phyloP scores from a whole-genome alignment of 2,888 invertebrate species.

The Thelaira solivaga region DNA sequence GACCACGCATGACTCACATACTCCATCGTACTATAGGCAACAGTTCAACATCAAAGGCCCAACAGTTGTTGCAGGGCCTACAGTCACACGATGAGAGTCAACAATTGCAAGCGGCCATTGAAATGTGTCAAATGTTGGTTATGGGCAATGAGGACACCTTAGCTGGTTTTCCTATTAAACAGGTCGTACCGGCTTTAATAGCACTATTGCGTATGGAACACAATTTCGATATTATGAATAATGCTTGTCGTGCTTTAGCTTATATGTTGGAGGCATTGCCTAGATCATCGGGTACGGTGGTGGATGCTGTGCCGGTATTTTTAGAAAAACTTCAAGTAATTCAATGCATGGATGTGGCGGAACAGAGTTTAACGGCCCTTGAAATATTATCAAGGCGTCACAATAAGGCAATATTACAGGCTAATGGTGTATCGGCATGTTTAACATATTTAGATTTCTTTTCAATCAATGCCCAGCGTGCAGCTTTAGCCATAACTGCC shows the following conservation, averaged over 20 bases:
- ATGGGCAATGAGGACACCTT: constrained; percentile 99
- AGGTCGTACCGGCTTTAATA: constrained; percentile 96
- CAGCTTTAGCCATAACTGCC: constrained; percentile 96
- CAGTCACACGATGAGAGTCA: constrained; percentile 97
- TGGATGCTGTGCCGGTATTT: constrained; percentile 97
- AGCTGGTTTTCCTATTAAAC: constrained; percentile 98
- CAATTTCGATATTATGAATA: constrained; percentile 99
- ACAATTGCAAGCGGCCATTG: constrained; percentile 96
- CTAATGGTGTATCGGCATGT: constrained; percentile 96
- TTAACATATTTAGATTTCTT: constrained; percentile 98
- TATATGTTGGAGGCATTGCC: constrained; percentile 99
- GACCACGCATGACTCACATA: constrained; percentile 97
- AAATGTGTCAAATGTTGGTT: constrained; percentile 98
- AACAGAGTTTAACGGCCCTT: constrained; percentile 97
- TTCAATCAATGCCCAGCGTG: constrained; percentile 97
- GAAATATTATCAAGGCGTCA: constrained; percentile 98
- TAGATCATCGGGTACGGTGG: constrained; percentile 95
- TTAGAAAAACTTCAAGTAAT: constrained; percentile 97
- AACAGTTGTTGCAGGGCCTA: constrained; percentile 92
- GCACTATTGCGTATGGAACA: constrained; percentile 96
- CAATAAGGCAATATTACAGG: constrained; percentile 96
- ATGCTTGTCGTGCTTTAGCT: constrained; percentile 97
- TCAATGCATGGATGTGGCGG: constrained; percentile 99
- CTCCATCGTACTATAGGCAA: constrained; percentile 96
- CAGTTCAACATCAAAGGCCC: constrained; percentile 91